Percentiles rank a stretch among this genome's conserved stretches.
Conservation (phyloP, 2,888 invertebrate genomes). For the Diarsia mendica region DNA sequence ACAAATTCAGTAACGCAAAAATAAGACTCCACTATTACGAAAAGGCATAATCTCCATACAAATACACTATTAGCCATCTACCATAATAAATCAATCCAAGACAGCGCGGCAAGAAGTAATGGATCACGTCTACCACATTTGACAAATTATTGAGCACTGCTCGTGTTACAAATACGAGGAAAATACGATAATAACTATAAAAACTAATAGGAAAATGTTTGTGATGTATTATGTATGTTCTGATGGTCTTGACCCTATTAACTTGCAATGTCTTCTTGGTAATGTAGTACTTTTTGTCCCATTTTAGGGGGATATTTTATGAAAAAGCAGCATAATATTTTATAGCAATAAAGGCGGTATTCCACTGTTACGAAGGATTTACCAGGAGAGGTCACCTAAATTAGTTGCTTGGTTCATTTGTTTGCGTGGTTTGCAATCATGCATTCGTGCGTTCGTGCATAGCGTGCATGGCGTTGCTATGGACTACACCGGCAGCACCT, state of each 20-base stretch:
- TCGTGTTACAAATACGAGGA: conserved; percentile 38
- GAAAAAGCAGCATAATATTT: background rate
- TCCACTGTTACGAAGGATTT: background rate
- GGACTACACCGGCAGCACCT: background rate
- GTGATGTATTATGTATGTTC: conserved; percentile 8
- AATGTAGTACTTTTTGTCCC: conserved; percentile 2
- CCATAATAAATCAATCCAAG: conserved; percentile 52
- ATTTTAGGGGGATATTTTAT: background rate
- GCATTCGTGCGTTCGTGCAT: background rate
- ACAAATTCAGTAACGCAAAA: background rate
- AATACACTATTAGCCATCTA: conserved; percentile 28
- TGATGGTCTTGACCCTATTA: conserved; percentile 26
- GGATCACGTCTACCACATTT: conserved; percentile 52
- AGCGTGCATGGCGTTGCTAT: background rate
- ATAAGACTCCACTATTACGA: background rate
- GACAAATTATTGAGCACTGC: conserved; percentile 60
- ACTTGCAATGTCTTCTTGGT: too few relatives aligned
- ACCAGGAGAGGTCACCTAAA: background rate
- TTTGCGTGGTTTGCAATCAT: background rate
- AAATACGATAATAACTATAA: conserved; percentile 42
- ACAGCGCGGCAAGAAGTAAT: conserved; percentile 52
- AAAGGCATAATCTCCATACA: conserved; percentile 1
- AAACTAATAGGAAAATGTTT: conserved; percentile 39
- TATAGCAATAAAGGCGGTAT: background rate
- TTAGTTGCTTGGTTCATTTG: background rate